phyloP scores from a whole-genome alignment of 2,797 vertebrate species.

The Buceros bicornis region DNA sequence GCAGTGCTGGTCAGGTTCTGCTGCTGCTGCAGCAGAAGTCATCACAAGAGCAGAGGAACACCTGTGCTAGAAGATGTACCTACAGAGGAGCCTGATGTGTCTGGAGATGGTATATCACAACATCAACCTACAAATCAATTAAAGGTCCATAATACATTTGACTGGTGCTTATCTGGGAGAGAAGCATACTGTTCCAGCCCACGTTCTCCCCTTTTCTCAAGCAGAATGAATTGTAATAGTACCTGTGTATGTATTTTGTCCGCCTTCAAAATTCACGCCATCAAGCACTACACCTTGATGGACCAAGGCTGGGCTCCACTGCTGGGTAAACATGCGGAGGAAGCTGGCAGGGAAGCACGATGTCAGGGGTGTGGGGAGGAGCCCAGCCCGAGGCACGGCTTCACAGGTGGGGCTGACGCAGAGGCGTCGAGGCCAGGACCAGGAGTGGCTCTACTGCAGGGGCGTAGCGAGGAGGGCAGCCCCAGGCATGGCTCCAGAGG shows the following conservation, averaged over 20 bases:
- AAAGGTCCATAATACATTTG: background rate
- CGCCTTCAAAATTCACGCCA: background rate
- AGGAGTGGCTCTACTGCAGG: background rate
- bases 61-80: background rate
- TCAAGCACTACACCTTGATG: no score
- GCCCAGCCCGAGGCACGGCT: rapidly evolving
- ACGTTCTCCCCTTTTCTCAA: background rate
- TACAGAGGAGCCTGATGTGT: background rate
- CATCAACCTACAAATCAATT: background rate
- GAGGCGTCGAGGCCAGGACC: background rate
- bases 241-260: background rate
- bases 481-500: background rate
- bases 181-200: background rate
- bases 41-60: background rate
- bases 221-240: background rate
- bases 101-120: background rate
- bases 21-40: background rate
- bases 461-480: background rate
- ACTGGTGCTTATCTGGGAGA: background rate
- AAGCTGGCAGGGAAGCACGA: background rate
- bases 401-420: background rate
- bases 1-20: background rate
- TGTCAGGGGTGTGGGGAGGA: background rate
- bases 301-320: background rate
- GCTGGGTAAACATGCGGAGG: background rate